Evolutionary conservation across 2,888 invertebrate genomes (phyloP).

Genomic region (Clunio marinus): DNA sequence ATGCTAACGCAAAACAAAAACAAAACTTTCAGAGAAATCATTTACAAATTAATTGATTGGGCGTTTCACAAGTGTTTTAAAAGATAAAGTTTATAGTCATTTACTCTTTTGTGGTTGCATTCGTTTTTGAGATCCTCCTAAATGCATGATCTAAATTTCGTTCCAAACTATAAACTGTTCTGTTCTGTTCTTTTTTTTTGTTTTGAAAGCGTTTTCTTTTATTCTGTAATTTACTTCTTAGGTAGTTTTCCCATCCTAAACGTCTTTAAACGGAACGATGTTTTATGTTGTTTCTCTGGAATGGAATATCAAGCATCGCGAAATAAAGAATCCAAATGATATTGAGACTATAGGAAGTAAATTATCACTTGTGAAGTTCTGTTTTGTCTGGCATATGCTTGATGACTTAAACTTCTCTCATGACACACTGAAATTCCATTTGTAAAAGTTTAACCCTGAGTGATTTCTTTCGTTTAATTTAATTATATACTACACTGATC

Average conservation of each 20-base stretch:
- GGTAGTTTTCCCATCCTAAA: slow-evolving; percentile 23
- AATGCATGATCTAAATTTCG: neutral
- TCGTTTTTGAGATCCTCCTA: neutral
- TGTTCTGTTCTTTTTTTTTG: neutral
- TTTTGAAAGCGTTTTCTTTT: slow-evolving; percentile 21
- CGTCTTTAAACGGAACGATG: slow-evolving; percentile 23
- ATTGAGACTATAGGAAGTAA: no score
- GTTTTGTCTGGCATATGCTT: neutral
- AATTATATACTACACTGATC: no score
- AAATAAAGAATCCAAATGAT: neutral
- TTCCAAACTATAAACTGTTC: neutral
- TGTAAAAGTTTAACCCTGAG: neutral
- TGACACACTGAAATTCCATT: slow-evolving; percentile 16
- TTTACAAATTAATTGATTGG: slow-evolving; percentile 40
- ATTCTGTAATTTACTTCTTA: slow-evolving; percentile 19
- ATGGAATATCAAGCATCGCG: neutral
- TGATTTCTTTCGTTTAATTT: neutral
- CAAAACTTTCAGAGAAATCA: slow-evolving; percentile 37
- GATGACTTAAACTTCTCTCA: slow-evolving; percentile 19
- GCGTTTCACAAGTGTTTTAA: slow-evolving; percentile 35
- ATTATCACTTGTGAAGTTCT: neutral
- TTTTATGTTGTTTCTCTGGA: neutral
- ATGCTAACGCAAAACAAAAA: neutral
- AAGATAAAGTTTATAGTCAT: slow-evolving; percentile 36
- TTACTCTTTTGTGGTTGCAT: slow-evolving; percentile 4